phyloP scores from a whole-genome alignment of 2,888 invertebrate species.

The Protophormia terraenovae region DNA sequence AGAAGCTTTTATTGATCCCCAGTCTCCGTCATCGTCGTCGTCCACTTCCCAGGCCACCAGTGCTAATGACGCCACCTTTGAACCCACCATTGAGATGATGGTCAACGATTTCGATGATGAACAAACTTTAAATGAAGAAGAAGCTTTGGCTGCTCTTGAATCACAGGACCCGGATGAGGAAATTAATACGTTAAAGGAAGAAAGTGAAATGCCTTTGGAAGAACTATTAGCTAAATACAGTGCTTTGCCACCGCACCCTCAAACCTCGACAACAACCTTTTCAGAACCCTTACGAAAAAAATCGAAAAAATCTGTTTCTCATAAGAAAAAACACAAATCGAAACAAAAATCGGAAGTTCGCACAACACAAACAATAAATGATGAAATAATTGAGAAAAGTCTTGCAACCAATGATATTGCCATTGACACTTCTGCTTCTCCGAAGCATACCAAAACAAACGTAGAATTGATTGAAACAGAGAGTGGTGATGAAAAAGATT shows the following conservation, averaged over 20 bases:
- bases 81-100: slow-evolving; percentile 97
- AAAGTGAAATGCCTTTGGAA: slow-evolving; percentile 98
- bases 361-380: background rate
- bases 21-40: slow-evolving; percentile 77
- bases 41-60: slow-evolving; percentile 74
- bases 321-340: slow-evolving; percentile 66
- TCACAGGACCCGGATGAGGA: slow-evolving; percentile 93
- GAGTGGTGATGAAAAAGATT: slow-evolving; percentile 54
- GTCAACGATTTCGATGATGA: slow-evolving; percentile 99
- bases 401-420: background rate
- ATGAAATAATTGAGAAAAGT: background rate
- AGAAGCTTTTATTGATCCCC: slow-evolving; percentile 69
- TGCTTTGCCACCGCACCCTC: slow-evolving; percentile 82
- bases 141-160: slow-evolving; percentile 94
- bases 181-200: slow-evolving; percentile 92
- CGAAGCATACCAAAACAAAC: background rate
- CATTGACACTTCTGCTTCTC: too few relatives aligned
- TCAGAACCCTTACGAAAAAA: slow-evolving; percentile 66
- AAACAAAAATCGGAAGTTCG: slow-evolving; percentile 18
- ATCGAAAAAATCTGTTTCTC: slow-evolving; percentile 63
- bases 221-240: slow-evolving; percentile 95
- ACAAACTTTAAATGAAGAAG: slow-evolving; percentile 97
- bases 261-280: slow-evolving; percentile 68
- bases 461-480: slow-evolving; percentile 56
- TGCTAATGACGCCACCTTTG: slow-evolving; percentile 85